A percentile compares a stretch with the other conserved stretches of the same genome.
These are phyloP conservation scores for Pycnonotus jocosus DNA, from an alignment of 2,113 vertebrate species.

Conservation along the genomic window DNA sequence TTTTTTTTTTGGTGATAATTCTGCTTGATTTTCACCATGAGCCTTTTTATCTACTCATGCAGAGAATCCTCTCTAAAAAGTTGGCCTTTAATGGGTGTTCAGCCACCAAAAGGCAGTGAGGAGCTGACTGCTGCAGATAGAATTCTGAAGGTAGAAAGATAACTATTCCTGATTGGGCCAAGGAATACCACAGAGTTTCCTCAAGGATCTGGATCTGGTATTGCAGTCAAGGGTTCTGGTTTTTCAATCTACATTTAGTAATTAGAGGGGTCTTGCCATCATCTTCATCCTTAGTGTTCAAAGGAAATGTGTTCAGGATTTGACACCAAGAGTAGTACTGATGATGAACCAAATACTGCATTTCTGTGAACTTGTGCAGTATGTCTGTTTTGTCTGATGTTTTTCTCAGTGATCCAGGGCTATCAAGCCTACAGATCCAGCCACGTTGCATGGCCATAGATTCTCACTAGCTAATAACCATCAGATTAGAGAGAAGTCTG, in stretches of 20 bases:
- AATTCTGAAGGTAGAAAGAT: background rate
- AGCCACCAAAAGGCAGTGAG: background rate
- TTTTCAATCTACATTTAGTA: background rate
- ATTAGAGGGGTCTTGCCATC: background rate
- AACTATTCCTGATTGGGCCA: background rate
- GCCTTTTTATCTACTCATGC: background rate
- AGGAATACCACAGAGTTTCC: background rate
- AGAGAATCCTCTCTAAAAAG: background rate
- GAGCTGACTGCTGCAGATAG: background rate
- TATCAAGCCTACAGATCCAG: background rate
- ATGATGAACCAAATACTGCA: rapidly evolving
- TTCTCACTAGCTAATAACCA: background rate
- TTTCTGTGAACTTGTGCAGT: background rate
- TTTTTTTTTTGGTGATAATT: background rate
- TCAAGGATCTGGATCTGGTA: background rate
- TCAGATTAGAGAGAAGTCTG: background rate
- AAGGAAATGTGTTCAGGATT: background rate
- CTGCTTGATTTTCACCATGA: background rate
- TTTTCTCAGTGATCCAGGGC: background rate
- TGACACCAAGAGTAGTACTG: background rate
- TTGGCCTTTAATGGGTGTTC: background rate
- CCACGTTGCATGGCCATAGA: background rate
- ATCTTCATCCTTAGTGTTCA: background rate
- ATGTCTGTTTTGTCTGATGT: background rate
- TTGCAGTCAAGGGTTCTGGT: background rate